A percentile compares a stretch with the other conserved stretches of the same genome.
phyloP scores from a whole-genome alignment of 2,113 vertebrate genomes.

The Catharus fuscescens region DNA sequence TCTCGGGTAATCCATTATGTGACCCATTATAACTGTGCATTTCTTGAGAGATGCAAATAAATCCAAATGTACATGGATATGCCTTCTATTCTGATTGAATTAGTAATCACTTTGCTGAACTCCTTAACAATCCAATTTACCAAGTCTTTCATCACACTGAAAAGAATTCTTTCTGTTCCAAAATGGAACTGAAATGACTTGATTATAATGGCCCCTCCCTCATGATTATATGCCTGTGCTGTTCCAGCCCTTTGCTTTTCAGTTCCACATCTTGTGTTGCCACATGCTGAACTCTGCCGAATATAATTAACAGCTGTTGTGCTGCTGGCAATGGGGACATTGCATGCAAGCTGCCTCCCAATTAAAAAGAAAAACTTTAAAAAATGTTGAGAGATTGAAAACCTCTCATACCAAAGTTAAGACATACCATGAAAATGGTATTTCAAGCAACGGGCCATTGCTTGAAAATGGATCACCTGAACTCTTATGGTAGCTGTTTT shows the following conservation, averaged over 20 bases:
- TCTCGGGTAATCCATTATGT: background rate
- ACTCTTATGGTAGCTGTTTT: background rate
- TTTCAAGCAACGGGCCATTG: background rate
- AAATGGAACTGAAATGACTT: background rate
- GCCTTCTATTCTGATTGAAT: background rate
- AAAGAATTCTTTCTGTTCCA: slow-evolving; percentile 13
- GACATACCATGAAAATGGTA: background rate
- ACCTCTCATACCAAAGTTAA: background rate
- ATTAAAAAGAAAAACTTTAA: background rate
- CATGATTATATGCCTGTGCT: background rate
- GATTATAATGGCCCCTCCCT: background rate
- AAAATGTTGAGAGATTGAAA: background rate
- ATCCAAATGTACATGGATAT: background rate
- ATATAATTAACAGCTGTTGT: slow-evolving; percentile 25
- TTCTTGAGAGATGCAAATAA: background rate
- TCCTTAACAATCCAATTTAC: background rate
- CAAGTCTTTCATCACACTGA: background rate
- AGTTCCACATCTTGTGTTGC: background rate
- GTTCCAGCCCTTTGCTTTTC: slow-evolving; percentile 29
- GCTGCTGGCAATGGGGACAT: slow-evolving; percentile 1
- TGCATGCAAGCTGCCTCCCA: background rate
- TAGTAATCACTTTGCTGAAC: background rate
- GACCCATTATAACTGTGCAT: background rate
- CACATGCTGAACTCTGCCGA: background rate
- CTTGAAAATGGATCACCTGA: background rate